These are phyloP conservation scores for Probaryconus sp. DNA, from an alignment of 1,140 invertebrate genomes.

Conservation along the genomic window DNA sequence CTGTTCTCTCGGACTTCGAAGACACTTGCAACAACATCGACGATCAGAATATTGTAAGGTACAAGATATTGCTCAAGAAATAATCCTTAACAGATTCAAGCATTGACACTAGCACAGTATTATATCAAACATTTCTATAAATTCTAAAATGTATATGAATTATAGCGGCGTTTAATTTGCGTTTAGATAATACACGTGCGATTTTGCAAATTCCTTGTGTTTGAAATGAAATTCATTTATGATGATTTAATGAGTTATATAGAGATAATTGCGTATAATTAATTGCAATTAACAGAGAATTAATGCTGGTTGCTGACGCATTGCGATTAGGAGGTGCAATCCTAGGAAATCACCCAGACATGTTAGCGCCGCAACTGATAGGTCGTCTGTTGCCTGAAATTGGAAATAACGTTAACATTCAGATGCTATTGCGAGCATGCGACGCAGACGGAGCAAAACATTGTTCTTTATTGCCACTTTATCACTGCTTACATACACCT, in stretches of 20 bases:
- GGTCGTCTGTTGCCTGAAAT: constrained; percentile 96
- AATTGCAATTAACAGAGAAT: constrained; percentile 82
- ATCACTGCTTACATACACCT: constrained; percentile 97
- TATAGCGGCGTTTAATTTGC: no score
- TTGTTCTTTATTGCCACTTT: constrained; percentile 93
- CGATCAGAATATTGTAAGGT: constrained; percentile 90
- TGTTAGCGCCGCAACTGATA: constrained; percentile 96
- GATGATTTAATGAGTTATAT: no score
- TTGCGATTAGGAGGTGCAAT: constrained; percentile 94
- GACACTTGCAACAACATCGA: constrained; percentile 92
- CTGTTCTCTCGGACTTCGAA: constrained; percentile 96
- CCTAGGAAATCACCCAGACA: constrained; percentile 93
- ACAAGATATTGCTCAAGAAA: constrained; percentile 76
- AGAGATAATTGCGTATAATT: not conserved
- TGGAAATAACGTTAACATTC: constrained; percentile 88
- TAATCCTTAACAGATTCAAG: constrained; percentile 89
- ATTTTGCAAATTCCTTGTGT: no score
- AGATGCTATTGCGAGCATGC: constrained; percentile 92
- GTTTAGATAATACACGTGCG: no score
- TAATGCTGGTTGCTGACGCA: constrained; percentile 96
- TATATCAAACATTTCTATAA: no score
- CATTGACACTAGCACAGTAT: no score
- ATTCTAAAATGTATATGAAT: no score
- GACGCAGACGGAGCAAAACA: constrained; percentile 91
- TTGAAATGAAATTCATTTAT: no score